Evolutionary conservation across 2,888 invertebrate species (phyloP).

Genomic region (Mylabris sibirica): DNA sequence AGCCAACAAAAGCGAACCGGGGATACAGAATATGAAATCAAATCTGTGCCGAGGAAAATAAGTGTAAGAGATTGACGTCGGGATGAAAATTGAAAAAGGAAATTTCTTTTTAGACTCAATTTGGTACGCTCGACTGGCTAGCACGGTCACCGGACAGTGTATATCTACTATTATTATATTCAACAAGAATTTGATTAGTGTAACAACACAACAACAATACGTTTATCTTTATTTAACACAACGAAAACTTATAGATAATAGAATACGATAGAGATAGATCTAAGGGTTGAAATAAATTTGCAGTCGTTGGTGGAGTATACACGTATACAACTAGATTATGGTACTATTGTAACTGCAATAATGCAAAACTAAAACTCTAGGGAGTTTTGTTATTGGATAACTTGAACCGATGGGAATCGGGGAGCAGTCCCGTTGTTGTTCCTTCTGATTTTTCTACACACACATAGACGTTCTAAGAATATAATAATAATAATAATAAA

Average conservation of each 20-base stretch:
- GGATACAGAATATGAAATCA: constrained; percentile 58
- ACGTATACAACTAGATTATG: constrained; percentile 54
- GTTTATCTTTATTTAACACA: constrained; percentile 20
- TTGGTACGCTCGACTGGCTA: constrained; percentile 58
- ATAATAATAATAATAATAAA: no score
- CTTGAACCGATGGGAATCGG: constrained; percentile 48
- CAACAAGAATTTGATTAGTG: constrained; percentile 31
- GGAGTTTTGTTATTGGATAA: constrained; percentile 53
- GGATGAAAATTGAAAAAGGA: constrained; percentile 64
- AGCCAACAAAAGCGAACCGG: constrained; percentile 54
- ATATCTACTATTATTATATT: constrained; percentile 14
- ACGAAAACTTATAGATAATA: background rate
- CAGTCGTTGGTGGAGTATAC: constrained; percentile 37
- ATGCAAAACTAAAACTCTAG: constrained; percentile 52
- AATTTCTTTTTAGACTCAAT: constrained; percentile 64
- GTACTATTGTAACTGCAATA: constrained; percentile 53
- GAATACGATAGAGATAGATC: background rate
- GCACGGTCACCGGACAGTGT: constrained; percentile 52
- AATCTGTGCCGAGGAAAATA: constrained; percentile 62
- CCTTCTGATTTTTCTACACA: constrained; percentile 26
- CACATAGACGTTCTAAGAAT: no score
- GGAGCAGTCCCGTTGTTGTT: constrained; percentile 18
- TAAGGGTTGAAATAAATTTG: background rate
- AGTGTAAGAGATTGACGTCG: constrained; percentile 62
- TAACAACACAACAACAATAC: background rate